Percentiles rank a stretch among this genome's conserved stretches.
Conservation (phyloP, 2,888 invertebrate species). For the Blera fallax region DNA sequence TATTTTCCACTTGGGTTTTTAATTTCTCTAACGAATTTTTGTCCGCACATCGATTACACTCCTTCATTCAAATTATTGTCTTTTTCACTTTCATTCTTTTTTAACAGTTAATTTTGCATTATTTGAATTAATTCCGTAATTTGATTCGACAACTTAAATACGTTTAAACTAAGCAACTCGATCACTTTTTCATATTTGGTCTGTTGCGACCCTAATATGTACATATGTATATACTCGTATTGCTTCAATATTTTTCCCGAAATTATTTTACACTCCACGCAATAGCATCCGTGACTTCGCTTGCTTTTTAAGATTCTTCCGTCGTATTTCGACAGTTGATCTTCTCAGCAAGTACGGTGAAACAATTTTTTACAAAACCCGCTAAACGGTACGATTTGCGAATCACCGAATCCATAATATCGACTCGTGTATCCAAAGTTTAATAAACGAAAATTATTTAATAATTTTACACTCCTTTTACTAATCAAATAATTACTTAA, state of each 20-base stretch:
- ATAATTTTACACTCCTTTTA: too few species aligned
- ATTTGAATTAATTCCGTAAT: background rate
- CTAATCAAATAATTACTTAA: too few species aligned
- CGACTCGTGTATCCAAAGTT: background rate
- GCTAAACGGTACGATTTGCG: background rate
- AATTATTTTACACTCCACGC: background rate
- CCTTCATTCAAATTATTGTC: background rate
- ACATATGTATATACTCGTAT: too few species aligned
- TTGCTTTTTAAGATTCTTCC: background rate
- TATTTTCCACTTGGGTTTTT: background rate
- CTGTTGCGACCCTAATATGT: too few species aligned
- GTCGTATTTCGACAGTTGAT: background rate
- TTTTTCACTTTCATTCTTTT: background rate
- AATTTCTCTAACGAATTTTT: background rate
- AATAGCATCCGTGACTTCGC: background rate
- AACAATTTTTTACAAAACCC: background rate
- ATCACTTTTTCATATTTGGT: slow-evolving; percentile 7
- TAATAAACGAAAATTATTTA: background rate
- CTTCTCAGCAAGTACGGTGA: background rate
- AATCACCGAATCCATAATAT: background rate
- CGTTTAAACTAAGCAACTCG: too few species aligned
- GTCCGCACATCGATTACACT: background rate
- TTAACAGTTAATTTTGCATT: background rate
- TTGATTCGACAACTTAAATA: too few species aligned
- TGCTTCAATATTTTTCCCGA: background rate